Conservation (phyloP, 2,113 vertebrate species). For the Malurus cyaneus region DNA sequence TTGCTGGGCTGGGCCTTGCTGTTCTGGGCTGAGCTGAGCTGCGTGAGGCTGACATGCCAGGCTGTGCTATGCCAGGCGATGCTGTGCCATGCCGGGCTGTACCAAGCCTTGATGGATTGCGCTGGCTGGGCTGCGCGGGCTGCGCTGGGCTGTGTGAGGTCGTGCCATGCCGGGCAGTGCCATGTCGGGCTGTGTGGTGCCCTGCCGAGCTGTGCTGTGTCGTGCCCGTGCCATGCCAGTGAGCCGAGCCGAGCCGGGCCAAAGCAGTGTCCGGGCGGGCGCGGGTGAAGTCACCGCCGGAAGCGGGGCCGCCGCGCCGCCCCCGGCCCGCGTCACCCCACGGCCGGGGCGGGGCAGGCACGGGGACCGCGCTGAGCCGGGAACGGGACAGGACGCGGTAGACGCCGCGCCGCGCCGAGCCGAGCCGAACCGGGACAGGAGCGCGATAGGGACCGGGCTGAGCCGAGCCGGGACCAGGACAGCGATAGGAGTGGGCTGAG, state of each 20-base stretch:
- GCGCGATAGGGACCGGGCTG: neutral
- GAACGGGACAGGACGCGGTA: neutral
- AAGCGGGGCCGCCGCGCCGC: slow-evolving; percentile 1
- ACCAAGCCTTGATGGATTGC: too few species aligned
- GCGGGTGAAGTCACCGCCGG: slow-evolving; percentile 40
- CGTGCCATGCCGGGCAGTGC: neutral
- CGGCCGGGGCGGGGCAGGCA: neutral
- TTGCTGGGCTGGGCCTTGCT: fast-evolving
- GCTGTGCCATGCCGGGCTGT: neutral
- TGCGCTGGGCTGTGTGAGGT: fast-evolving
- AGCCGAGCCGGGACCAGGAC: too few species aligned
- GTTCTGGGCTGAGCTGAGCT: neutral
- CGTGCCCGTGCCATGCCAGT: neutral
- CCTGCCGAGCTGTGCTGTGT: neutral
- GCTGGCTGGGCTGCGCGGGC: too few species aligned
- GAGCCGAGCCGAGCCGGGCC: neutral
- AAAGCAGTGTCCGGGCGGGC: neutral
- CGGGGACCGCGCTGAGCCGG: neutral
- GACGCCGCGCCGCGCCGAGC: neutral
- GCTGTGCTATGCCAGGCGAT: neutral
- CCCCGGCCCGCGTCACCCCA: slow-evolving; percentile 4
- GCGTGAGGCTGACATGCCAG: neutral
- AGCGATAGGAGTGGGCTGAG: neutral
- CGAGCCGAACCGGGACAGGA: neutral
- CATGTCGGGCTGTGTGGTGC: neutral